Conservation (phyloP, 2,113 vertebrate species). For the Ctenodactylus gundi region DNA sequence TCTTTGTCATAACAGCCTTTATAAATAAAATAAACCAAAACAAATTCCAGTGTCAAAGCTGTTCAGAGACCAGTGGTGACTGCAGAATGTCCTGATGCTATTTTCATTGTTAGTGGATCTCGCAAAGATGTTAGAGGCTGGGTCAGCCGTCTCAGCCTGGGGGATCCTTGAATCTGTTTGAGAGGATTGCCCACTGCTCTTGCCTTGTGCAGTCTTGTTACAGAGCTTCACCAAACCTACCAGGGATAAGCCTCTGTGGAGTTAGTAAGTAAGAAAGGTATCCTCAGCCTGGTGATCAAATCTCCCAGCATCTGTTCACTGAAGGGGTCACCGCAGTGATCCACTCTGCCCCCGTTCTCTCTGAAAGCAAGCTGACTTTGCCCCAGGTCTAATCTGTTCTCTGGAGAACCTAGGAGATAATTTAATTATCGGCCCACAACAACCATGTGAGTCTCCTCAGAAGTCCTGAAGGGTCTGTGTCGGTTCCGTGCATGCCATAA, state of each 20-base stretch:
- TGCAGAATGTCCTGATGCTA: neutral
- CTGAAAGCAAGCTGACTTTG: neutral
- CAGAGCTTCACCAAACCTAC: neutral
- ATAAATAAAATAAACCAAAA: conserved; percentile 15
- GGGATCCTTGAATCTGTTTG: neutral
- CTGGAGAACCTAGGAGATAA: neutral
- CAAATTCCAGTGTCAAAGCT: neutral
- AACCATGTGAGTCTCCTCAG: neutral
- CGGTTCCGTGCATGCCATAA: neutral
- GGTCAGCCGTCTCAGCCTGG: neutral
- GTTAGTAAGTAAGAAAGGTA: neutral
- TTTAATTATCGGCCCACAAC: neutral
- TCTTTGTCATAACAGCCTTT: neutral
- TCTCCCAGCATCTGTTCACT: neutral
- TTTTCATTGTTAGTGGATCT: neutral
- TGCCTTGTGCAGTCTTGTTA: neutral
- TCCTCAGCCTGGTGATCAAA: neutral
- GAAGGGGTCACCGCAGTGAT: rapidly evolving
- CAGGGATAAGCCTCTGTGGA: neutral
- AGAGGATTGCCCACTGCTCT: neutral
- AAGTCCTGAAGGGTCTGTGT: neutral
- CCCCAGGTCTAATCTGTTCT: neutral
- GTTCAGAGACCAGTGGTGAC: neutral
- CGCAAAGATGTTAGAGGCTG: neutral
- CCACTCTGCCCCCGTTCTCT: neutral